phyloP scores from a whole-genome alignment of 2,888 invertebrate genomes.

The Temnothorax ravouxi region DNA sequence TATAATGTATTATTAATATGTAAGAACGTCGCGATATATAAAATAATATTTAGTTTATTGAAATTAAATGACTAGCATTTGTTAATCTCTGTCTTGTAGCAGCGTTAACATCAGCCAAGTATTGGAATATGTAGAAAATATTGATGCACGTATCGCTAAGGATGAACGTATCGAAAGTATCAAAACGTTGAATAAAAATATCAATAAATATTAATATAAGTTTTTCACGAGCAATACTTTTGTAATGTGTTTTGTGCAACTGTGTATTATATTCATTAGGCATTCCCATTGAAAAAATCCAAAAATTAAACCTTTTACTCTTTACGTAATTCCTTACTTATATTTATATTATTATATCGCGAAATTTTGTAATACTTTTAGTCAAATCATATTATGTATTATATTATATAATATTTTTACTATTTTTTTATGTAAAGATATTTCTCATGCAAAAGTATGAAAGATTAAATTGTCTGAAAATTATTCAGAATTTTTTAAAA shows the following conservation, averaged over 20 bases:
- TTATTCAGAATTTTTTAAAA: not conserved
- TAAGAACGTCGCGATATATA: conserved; percentile 26
- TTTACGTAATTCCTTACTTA: not conserved
- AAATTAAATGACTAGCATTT: conserved; percentile 6
- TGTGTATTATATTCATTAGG: conserved; percentile 4
- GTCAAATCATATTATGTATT: not conserved
- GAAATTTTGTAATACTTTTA: not conserved
- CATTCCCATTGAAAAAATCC: conserved; percentile 4
- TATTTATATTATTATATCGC: not conserved
- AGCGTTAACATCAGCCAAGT: not conserved
- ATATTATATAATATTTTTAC: not conserved
- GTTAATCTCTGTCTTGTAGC: not conserved
- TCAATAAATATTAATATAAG: conserved; percentile 5
- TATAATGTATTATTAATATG: conserved; percentile 9
- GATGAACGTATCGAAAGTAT: not conserved
- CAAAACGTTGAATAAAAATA: not conserved
- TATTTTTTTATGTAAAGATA: not conserved
- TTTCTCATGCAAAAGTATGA: not conserved
- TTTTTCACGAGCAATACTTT: conserved; percentile 4
- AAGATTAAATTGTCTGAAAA: not conserved
- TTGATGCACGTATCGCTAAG: not conserved
- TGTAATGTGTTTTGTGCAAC: conserved; percentile 3
- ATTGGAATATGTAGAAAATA: conserved; percentile 3
- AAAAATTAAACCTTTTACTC: conserved; percentile 10
- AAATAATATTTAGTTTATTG: conserved; percentile 21